A percentile compares a stretch with the other conserved stretches of the same genome.
phyloP scores from a whole-genome alignment of 2,797 vertebrate species.

The Danio tinwini region DNA sequence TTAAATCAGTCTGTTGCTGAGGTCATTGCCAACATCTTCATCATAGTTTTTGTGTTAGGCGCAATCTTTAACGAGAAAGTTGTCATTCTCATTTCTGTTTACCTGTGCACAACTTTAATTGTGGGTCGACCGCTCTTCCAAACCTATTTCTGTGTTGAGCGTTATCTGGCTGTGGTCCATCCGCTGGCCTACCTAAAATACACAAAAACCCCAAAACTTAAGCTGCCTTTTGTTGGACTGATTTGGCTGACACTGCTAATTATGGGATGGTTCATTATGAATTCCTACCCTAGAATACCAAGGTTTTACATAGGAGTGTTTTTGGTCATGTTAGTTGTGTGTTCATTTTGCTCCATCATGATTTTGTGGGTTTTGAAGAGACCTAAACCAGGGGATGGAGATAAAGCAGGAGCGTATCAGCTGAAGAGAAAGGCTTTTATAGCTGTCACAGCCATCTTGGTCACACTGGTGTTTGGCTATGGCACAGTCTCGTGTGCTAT shows the following conservation, averaged over 20 bases:
- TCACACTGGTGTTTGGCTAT: conserved; percentile 21
- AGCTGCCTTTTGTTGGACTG: not conserved
- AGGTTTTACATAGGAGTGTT: not conserved
- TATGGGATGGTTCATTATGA: not conserved
- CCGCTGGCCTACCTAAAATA: conserved; percentile 34
- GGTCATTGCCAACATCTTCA: not conserved
- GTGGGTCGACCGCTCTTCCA: conserved; percentile 35
- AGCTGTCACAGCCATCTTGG: conserved; percentile 3
- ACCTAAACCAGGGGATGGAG: not conserved
- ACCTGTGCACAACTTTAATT: not conserved
- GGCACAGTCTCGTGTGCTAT: not conserved
- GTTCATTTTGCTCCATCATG: conserved; percentile 1
- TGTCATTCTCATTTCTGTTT: not conserved
- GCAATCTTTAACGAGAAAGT: not conserved
- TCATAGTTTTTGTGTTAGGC: not conserved
- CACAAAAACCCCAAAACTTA: not conserved
- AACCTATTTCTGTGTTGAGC: conserved; percentile 28
- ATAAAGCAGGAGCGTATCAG: not conserved
- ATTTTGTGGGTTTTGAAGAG: conserved; percentile 29
- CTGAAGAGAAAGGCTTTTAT: conserved; percentile 25
- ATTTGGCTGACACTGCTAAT: conserved; percentile 14
- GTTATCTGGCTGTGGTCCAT: conserved; percentile 33
- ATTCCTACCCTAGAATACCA: conserved; percentile 7
- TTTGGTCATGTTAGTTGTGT: not conserved
- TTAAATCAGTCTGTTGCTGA: conserved; percentile 21